Evolutionary conservation across 2,113 vertebrate genomes (phyloP).

Genomic region (Periophthalmodon schlosseri): DNA sequence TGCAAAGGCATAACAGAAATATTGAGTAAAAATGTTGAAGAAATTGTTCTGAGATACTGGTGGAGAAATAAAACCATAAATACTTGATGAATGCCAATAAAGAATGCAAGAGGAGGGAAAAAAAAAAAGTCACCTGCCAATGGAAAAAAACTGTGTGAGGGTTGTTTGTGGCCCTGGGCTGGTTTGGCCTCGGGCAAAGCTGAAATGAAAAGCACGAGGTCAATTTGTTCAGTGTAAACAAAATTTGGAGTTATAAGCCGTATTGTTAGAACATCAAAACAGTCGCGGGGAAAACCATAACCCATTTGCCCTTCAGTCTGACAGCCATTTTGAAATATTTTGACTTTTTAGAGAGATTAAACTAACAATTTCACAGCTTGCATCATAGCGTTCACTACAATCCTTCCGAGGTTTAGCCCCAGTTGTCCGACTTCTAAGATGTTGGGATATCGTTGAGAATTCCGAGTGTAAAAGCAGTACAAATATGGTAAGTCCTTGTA

Average conservation of each 20-base stretch:
- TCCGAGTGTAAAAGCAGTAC: slow-evolving; percentile 4
- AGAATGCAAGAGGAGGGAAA: slow-evolving; percentile 56
- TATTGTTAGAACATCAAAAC: slow-evolving; percentile 27
- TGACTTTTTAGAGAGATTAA: background rate
- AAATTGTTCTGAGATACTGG: slow-evolving; percentile 61
- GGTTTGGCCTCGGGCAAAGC: slow-evolving; percentile 38
- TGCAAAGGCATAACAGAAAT: slow-evolving; percentile 54
- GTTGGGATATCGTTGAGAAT: background rate
- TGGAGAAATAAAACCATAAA: slow-evolving; percentile 64
- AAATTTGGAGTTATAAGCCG: slow-evolving; percentile 11
- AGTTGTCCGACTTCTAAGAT: background rate
- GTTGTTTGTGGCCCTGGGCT: slow-evolving; percentile 58
- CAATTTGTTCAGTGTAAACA: slow-evolving; percentile 44
- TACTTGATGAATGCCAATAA: slow-evolving; percentile 60
- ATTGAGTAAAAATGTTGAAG: slow-evolving; percentile 42
- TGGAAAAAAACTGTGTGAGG: slow-evolving; percentile 36
- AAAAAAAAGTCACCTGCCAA: slow-evolving; percentile 52
- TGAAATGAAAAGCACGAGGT: slow-evolving; percentile 30
- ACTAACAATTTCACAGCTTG: background rate
- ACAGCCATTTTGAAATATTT: slow-evolving; percentile 4
- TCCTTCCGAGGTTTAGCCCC: background rate
- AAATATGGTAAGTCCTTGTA: slow-evolving; percentile 13
- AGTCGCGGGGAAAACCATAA: background rate
- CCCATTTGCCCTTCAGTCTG: slow-evolving; percentile 16
- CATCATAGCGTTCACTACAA: background rate